Evolutionary conservation across 2,888 invertebrate genomes (phyloP), one percentile per base, ranked within the genome.

Genomic region (Rotaria magnacalcarata): DNA sequence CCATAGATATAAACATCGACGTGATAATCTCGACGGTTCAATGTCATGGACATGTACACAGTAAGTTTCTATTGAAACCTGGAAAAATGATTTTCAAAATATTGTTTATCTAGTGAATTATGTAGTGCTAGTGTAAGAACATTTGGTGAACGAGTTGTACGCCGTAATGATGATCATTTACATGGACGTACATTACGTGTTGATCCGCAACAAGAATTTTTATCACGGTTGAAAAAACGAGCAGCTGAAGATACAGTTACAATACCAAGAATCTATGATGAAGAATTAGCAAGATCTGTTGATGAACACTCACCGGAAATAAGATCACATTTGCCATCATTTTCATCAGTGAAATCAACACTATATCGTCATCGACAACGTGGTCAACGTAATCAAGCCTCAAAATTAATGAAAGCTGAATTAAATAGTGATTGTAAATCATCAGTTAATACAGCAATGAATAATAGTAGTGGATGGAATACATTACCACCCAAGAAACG

Each of bases 91-190:
- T 34, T 34, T 34, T 34, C 34, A 34, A 2, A 34, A 34, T 34
- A 34, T 34, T 34, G 34, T 34, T 34, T 34, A 34, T 34, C 34
- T 47, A 80, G 80, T 80, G 80, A 80, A 80, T n/a, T 80, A 80
- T 80, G 80, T 47, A 80, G 80, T 80, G 80, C 80, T 19, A 80
- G 80, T 47, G 80, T 80, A n/a, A 47, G 80, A 47, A 80, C 80
- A 47, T 80, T 47, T 47, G 47, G 47, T 14, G 80, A 80, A 11
- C 47, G 80, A 14, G 80, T 80, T n/a, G 80, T 80, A 47, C 80
- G 80, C 11, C 80, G 80, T n/a, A 80, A 80, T 47, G 80, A 80
- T 80, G 80, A 80, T 47, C 80, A 80, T 80, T 80, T 80, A 80
- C 80, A 80, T 47, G 80, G 47, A 47, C 80, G 80, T 47, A 80